Percentiles rank a stretch among this genome's conserved stretches.
These are phyloP conservation scores for Mareca penelope DNA, from an alignment of 2,797 vertebrate species.

Conservation along the genomic window DNA sequence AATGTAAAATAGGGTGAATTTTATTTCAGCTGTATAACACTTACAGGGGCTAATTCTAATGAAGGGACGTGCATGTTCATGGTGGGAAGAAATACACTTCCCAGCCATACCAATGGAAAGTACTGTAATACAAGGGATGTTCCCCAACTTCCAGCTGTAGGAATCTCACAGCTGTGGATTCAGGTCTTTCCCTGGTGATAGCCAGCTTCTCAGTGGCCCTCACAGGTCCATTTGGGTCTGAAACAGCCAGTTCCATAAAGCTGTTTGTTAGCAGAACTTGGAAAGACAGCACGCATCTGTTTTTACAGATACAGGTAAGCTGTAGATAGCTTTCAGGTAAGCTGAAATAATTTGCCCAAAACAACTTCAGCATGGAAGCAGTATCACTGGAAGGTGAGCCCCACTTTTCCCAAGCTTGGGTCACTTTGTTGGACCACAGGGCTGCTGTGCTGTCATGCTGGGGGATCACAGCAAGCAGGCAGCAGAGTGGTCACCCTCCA, in stretches of 20 bases:
- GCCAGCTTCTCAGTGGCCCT: neutral
- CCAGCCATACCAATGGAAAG: neutral
- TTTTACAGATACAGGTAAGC: neutral
- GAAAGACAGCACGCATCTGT: rapidly evolving
- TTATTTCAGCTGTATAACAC: rapidly evolving
- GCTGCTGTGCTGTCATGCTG: neutral
- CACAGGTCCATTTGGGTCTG: neutral
- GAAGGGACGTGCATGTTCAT: neutral
- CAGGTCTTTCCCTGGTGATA: neutral
- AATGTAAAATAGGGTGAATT: neutral
- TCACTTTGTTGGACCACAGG: neutral
- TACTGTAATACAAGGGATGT: rapidly evolving
- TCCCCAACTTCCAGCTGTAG: neutral
- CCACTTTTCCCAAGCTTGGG: neutral
- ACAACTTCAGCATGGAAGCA: neutral
- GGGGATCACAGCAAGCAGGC: neutral
- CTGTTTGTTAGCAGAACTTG: neutral
- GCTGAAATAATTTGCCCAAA: neutral
- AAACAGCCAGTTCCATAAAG: neutral
- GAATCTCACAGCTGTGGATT: neutral
- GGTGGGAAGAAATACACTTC: too few species aligned
- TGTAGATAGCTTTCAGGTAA: neutral
- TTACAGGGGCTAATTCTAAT: neutral
- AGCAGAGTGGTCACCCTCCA: neutral
- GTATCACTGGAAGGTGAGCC: neutral